Base-by-base conservation (phyloP, 1,140 invertebrate species). In the Drosophila arizonae region DNA sequence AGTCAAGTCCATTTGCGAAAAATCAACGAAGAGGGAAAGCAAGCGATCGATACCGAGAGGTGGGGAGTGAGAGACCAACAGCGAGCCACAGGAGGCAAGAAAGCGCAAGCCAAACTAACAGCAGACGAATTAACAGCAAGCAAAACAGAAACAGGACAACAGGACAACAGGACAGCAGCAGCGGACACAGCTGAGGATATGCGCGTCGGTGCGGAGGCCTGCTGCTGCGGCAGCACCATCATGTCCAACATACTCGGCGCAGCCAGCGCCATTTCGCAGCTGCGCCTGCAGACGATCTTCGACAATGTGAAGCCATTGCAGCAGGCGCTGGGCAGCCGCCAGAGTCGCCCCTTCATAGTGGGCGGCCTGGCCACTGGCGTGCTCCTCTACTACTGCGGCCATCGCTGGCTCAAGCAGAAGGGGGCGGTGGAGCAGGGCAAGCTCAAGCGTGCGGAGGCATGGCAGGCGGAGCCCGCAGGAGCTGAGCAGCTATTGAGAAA, bases 281-380 rank as follows among this genome's bases (percentile, higher is more conserved):
- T 46, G 57, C 39, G 43, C 4, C 26, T 60, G 9, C 41, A 60
- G 41, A 13, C 30, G 30, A 10, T 72, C 1, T 3, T 57, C 10
- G 69, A 67, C 0, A 52, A 60, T 30, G 5, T 67, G n/a, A 60
- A 43, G 55, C 70, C 62, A 3, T 30, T 30, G 63, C 41, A 56
- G 2, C 55, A 45, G 39, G 39, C 39, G 4, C 21, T 58, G 30
- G 33, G n/a, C 2, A 48, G 11, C 15, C 54, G 30, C 4, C 45
- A 36, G 9, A 33, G 55, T 21, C 45, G 54, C 28, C 24, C 64
- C 4, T 39, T 67, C 3, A 67, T 67, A 9, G 45, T 67, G n/a
- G 54, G 64, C 1, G 33, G 54, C 0, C 8, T 67, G 43, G 55
- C 64, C 2, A 67, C 55, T 6, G 64, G 64, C 6, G 45, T 50